Conservation (phyloP, 2,888 invertebrate species). For the Amiota mariae region DNA sequence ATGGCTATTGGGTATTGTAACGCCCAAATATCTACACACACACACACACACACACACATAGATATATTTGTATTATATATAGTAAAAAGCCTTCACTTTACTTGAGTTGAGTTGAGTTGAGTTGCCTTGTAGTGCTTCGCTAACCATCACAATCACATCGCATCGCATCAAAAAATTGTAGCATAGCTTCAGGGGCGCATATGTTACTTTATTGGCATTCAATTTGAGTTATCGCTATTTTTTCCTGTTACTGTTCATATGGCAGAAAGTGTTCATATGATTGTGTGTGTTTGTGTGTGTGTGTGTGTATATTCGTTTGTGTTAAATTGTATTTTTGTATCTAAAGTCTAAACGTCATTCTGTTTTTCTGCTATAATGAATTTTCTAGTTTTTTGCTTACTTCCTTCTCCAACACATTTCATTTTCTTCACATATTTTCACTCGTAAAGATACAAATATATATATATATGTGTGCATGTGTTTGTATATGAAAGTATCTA, state of each 20-base stretch:
- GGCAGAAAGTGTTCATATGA: slow-evolving; percentile 44
- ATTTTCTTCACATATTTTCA: slow-evolving; percentile 12
- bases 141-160: not conserved
- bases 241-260: slow-evolving; percentile 52
- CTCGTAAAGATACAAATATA: not conserved
- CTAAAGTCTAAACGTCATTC: slow-evolving; percentile 41
- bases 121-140: too few species aligned
- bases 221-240: slow-evolving; percentile 70
- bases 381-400: slow-evolving; percentile 18
- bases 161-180: slow-evolving; percentile 20
- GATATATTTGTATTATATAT: too few species aligned
- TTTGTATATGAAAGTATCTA: not conserved
- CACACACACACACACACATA: too few species aligned
- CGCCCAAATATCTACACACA: not conserved
- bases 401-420: not conserved
- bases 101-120: too few species aligned
- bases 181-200: slow-evolving; percentile 59
- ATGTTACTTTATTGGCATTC: slow-evolving; percentile 71
- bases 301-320: slow-evolving; percentile 31
- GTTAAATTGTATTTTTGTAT: slow-evolving; percentile 14
- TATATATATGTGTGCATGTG: too few species aligned
- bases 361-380: slow-evolving; percentile 39
- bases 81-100: not conserved
- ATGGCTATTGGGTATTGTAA: not conserved
- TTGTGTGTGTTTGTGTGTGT: slow-evolving; percentile 32